These are phyloP conservation scores for Larimichthys polyactis DNA, from an alignment of 2,113 vertebrate species.

Conservation along the genomic window DNA sequence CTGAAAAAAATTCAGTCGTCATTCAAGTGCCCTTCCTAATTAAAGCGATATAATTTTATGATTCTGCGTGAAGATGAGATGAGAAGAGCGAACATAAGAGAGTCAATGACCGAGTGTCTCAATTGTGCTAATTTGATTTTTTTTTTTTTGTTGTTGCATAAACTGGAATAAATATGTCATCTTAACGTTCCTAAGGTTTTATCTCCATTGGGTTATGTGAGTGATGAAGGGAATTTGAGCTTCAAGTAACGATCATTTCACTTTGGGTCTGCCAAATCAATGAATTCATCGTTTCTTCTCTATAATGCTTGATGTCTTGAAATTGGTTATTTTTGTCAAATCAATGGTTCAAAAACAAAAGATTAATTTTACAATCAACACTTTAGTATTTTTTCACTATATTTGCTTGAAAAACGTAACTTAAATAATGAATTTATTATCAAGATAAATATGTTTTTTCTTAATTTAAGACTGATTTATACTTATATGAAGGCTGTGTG, in stretches of 20 bases:
- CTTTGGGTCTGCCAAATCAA: neutral
- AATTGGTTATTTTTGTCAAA: neutral
- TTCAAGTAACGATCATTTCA: neutral
- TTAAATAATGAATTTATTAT: neutral
- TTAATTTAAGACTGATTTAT: too few relatives aligned
- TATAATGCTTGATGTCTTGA: neutral
- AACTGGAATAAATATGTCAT: neutral
- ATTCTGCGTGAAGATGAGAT: slow-evolving; percentile 1
- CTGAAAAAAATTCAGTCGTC: slow-evolving; percentile 16
- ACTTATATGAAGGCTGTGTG: too few relatives aligned
- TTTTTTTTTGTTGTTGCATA: neutral
- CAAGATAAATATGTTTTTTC: too few relatives aligned
- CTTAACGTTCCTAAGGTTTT: neutral
- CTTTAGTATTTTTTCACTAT: neutral
- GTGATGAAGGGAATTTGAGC: neutral
- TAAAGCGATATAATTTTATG: slow-evolving; percentile 38
- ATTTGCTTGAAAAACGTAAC: neutral
- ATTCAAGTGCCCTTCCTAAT: slow-evolving; percentile 38
- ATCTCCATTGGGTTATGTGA: neutral
- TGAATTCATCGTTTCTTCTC: too few relatives aligned
- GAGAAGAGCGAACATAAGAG: slow-evolving; percentile 11
- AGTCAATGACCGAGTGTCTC: slow-evolving; percentile 21
- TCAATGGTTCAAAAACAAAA: neutral
- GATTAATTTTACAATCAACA: neutral
- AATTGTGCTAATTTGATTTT: neutral